Evolutionary conservation across 2,888 invertebrate species (phyloP).

Genomic region (Phrixothrix hirtus): DNA sequence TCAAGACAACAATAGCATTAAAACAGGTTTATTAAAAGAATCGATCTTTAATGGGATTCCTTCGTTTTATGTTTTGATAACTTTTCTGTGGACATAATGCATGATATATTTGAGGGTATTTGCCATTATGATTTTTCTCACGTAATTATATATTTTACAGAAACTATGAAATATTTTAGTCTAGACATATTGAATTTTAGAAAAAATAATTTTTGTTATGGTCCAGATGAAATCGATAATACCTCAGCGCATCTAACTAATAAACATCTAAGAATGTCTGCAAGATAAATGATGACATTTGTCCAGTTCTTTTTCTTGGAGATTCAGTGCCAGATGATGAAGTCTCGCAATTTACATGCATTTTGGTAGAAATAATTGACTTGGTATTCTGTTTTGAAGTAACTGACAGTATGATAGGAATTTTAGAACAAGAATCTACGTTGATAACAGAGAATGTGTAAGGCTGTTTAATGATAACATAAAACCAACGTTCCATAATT

Average conservation of each 20-base stretch:
- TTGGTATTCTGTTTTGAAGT: too few species aligned
- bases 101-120: slow-evolving; percentile 2
- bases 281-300: too few species aligned
- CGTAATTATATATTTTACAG: background rate
- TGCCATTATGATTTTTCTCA: slow-evolving; percentile 1
- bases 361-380: too few species aligned
- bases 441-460: too few species aligned
- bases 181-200: background rate
- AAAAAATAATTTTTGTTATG: background rate
- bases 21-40: background rate
- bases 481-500: too few species aligned
- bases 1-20: too few species aligned
- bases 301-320: too few species aligned
- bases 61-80: background rate
- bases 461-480: too few species aligned
- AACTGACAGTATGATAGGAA: too few species aligned
- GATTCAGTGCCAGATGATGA: too few species aligned
- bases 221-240: background rate
- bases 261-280: background rate
- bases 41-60: background rate
- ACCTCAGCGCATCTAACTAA: background rate
- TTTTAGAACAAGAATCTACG: too few species aligned
- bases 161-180: background rate
- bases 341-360: too few species aligned
- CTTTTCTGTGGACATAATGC: background rate